Evolutionary conservation across 2,888 invertebrate species (phyloP).

Genomic region (Patella caerulea): DNA sequence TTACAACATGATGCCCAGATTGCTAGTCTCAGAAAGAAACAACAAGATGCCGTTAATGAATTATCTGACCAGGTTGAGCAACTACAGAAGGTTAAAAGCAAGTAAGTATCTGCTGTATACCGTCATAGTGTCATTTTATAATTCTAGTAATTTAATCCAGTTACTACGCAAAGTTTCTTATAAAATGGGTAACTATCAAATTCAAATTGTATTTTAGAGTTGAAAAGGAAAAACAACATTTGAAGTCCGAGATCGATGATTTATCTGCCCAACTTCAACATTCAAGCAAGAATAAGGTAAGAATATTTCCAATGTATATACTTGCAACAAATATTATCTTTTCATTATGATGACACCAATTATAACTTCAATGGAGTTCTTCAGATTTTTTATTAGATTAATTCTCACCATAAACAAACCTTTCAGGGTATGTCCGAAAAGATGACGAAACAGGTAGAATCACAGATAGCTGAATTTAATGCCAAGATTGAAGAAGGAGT

Average conservation of each 20-base stretch:
- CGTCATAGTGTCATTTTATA: constrained; percentile 23
- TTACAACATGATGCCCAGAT: constrained; percentile 97
- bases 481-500: constrained; percentile 96
- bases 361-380: no score
- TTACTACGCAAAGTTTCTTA: no score
- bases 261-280: constrained; percentile 96
- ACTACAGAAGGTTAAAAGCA: constrained; percentile 98
- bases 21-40: constrained; percentile 98
- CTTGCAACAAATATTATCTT: no score
- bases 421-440: constrained; percentile 95
- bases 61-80: constrained; percentile 99
- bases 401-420: background rate
- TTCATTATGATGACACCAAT: no score
- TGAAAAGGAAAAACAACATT: constrained; percentile 98
- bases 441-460: constrained; percentile 97
- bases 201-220: constrained; percentile 74
- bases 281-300: constrained; percentile 96
- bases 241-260: constrained; percentile 98
- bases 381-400: no score
- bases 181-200: background rate
- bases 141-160: no score
- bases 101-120: constrained; percentile 83
- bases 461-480: constrained; percentile 95
- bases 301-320: no score
- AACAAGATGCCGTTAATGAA: constrained; percentile 98